phyloP scores from a whole-genome alignment of 2,797 vertebrate species.

The Neoniphon sammara region DNA sequence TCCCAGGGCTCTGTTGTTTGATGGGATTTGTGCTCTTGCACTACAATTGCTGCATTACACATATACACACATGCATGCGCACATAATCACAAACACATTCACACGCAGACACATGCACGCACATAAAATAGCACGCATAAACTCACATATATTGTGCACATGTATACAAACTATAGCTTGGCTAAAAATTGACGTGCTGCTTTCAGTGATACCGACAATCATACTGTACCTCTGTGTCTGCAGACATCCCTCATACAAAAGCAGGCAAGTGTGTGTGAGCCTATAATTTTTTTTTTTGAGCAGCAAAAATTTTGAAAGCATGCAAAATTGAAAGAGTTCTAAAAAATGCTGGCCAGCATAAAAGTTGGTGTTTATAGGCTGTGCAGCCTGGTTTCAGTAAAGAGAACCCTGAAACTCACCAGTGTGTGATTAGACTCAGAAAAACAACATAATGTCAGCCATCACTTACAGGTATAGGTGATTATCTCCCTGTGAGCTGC shows the following conservation, averaged over 20 bases:
- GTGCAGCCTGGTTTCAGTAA: constrained; percentile 23
- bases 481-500: not conserved
- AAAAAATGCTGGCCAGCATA: constrained; percentile 16
- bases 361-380: constrained; percentile 25
- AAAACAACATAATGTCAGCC: constrained; percentile 10
- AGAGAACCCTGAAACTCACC: constrained; percentile 24
- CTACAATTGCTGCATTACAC: constrained; percentile 71
- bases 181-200: not conserved
- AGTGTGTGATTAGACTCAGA: constrained; percentile 30
- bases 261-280: constrained; percentile 10
- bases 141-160: constrained; percentile 13
- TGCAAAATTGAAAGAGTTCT: constrained; percentile 1
- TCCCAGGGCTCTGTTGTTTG: constrained; percentile 80
- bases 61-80: constrained; percentile 28
- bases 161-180: constrained; percentile 10
- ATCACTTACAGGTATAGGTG: not conserved
- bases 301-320: constrained; percentile 8
- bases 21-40: constrained; percentile 79
- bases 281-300: constrained; percentile 12
- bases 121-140: constrained; percentile 8
- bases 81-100: constrained; percentile 3
- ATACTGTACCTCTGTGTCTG: not conserved
- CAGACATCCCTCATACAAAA: constrained; percentile 22
- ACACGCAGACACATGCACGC: constrained; percentile 31
- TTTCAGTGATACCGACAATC: constrained; percentile 11